Base-by-base conservation (phyloP, 2,888 invertebrate species). In the Ischnura elegans region DNA sequence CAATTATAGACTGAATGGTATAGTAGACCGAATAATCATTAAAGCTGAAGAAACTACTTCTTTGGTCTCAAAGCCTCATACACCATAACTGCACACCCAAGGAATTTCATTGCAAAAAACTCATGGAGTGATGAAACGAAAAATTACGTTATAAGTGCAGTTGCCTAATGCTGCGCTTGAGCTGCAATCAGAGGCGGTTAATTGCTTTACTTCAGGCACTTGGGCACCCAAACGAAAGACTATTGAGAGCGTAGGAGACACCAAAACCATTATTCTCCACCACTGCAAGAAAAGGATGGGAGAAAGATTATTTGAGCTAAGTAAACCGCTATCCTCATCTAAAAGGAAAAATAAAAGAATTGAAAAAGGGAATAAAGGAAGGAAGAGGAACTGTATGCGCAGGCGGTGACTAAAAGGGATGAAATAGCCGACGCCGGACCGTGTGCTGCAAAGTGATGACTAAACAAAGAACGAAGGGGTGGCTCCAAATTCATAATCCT, bases 381-480 rank as follows among this genome's bases (percentile, higher is more conserved):
- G 19, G 19, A 61, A 61, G 25, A 6, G n/a, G 61, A 25, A 61
- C 8, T 10, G 51, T n/a, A n/a, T 21, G 25, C 61, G 25, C 6
- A n/a, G 61, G 6, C 61, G 61, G 61, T 61, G 61, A 61, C 61
- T 21, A 61, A 36, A 76, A 76, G 76, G 16, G 36, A 76, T 76
- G 13, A 76, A 76, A 76, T 13, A n/a, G 5, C 76, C 76, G n/a
- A 36, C 76, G 10, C 76, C 51, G 51, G 51, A 21, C 76, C 36
- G 36, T 36, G 10, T 36, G 76, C 76, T 36, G 76, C 76, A 76
- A 76, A 76, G 76, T 76, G 76, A 76, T 76, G 76, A 76, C 76
- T 76, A 76, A 76, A 76, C 76, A 76, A 76, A 76, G 76, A 36
- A 36, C 29, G 36, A 36, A 76, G 76, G 76, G 25, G 2, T 10